A percentile compares a stretch with the other conserved stretches of the same genome.
These are phyloP conservation scores for Tiaroga cobitis DNA, from an alignment of 2,797 vertebrate species.

Conservation along the genomic window DNA sequence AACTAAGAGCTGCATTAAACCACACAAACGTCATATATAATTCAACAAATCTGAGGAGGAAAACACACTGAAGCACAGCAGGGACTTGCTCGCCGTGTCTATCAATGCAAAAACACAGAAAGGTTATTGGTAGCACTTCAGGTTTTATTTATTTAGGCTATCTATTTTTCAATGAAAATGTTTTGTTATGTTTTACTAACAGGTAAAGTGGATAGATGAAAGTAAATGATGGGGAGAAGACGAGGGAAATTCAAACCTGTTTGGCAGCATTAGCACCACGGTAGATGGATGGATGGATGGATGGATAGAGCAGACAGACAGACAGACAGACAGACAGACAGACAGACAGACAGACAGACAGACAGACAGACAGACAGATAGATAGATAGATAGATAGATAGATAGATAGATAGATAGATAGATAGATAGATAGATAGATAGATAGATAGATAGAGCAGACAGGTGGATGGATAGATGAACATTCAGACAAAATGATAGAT, in stretches of 20 bases:
- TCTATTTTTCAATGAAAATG: neutral
- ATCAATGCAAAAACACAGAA: neutral
- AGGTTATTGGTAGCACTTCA: neutral
- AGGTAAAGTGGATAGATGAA: neutral
- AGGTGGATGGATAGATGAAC: too few species aligned
- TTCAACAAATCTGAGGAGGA: constrained; percentile 33
- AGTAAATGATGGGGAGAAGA: neutral
- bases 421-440: neutral
- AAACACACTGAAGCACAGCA: constrained; percentile 12
- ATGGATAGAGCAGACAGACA: too few species aligned
- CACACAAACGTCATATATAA: neutral
- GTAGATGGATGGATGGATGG: too few species aligned
- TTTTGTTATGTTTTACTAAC: neutral
- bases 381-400: too few species aligned
- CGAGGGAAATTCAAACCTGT: too few species aligned
- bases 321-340: neutral
- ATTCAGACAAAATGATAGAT: too few species aligned
- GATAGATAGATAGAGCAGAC: too few species aligned
- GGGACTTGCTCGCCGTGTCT: neutral
- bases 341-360: too few species aligned
- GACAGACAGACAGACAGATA: neutral
- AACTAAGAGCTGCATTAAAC: constrained; percentile 20
- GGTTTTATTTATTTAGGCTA: neutral
- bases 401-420: neutral
- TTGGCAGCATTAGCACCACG: too few species aligned